Evolutionary conservation across 2,888 invertebrate species (phyloP), one percentile per base, ranked within the genome.

Genomic region (Vesta saturnalis): DNA sequence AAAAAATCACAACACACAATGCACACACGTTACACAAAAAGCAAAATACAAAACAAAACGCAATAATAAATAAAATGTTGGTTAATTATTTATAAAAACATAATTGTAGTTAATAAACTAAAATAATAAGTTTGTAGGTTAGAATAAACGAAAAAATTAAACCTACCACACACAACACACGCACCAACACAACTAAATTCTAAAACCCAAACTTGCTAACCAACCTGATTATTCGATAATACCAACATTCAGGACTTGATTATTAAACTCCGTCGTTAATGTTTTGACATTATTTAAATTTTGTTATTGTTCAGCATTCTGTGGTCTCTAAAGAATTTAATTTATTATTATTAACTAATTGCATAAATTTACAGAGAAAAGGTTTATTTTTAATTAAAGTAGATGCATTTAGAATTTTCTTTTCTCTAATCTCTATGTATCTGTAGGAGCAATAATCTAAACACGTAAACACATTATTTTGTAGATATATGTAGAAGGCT

Each of bases 101-200:
- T 39, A n/a, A n/a, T 70, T 63, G 61, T 61, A 64, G 64, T 70
- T 47, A 67, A 61, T 47, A 63, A 67, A 67, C 52, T 12, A 62
- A 49, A 46, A 21, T 61, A 67, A 70, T 30, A 55, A 58, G 49
- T 65, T 70, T 69, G 64, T 70, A 72, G 72, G 74, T 73, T 71
- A 72, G 69, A 72, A 71, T 68, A 67, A 73, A 71, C 70, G 62
- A n/a, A 69, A 73, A 74, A 72, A 70, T 67, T 68, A 75, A 78
- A 78, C 80, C 80, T 81, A 80, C 80, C 79, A 77, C 77, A 77
- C 75, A 75, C 78, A 76, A 78, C 75, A 76, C 78, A 64, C 68
- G 70, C 69, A 76, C 72, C 76, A 73, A 75, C 74, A 74, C 76
- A 77, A 80, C 80, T 80, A 77, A 78, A 77, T 72, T 74, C 21